Evolutionary conservation across 2,797 vertebrate genomes (phyloP), one percentile per base, ranked within the genome.

Genomic region (Clangula hyemalis): DNA sequence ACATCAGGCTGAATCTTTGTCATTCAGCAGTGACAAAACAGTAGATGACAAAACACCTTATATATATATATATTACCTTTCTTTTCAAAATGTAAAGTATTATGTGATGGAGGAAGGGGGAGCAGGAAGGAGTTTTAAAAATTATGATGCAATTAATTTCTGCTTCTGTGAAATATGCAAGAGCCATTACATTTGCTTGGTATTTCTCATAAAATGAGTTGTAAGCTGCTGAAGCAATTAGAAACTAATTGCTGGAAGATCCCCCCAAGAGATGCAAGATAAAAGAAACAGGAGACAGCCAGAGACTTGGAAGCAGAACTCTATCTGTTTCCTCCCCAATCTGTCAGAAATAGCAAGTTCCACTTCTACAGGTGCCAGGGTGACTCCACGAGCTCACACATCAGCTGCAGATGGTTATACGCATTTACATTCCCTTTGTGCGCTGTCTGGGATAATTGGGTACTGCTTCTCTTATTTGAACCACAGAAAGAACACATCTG

Each of bases 151-250:
- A 81, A 61, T 94, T 78, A 30, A 95, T 90, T 91, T 65, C 61
- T 69, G 49, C 57, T 85, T 54, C 68, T 94, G 45, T 80, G 91
- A 71, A 95, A 95, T 53, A 68, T 10, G 53, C 49, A 82, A 54
- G 64, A 82, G 22, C 61, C 47, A 62, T 89, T 76, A n/a, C 13
- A 79, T 39, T 76, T 68, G 65, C 60, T 54, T 49, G 49, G n/a
- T 58, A 34, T 88, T 91, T 56, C 92, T 75, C 85, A 73, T 91
- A 84, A 91, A 76, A 81, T 61, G 32, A 49, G n/a, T 45, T 89
- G 78, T 87, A 95, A 84, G 49, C 45, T 94, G 69, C 38, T 79
- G 76, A 90, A 88, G 86, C 83, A 96, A 96, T 91, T 94, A 94
- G 68, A 91, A 94, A 73, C 71, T 90, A 95, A 95, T 93, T 92